Evolutionary conservation across 2,888 invertebrate species (phyloP).

Genomic region (Leptothorax acervorum): DNA sequence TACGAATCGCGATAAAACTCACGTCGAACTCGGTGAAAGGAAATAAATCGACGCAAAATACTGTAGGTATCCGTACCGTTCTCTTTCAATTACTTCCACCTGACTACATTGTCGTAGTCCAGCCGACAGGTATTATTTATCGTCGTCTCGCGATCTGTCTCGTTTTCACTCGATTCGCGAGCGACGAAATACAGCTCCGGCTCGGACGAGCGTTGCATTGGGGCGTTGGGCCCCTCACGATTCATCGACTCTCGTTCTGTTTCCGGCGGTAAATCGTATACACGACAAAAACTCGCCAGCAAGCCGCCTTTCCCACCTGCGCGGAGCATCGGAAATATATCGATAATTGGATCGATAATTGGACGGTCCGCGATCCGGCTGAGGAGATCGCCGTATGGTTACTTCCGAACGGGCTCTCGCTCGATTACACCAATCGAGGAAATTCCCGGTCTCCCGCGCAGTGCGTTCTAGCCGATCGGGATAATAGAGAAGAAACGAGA

Average conservation of each 20-base stretch:
- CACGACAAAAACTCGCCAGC: background rate
- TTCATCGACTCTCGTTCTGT: background rate
- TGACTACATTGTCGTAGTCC: slow-evolving; percentile 1
- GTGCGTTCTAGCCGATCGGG: background rate
- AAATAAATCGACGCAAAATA: slow-evolving; percentile 32
- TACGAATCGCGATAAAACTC: slow-evolving; percentile 52
- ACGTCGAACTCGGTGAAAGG: slow-evolving; percentile 33
- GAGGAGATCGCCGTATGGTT: background rate
- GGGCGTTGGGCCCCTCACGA: background rate
- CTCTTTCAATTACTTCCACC: slow-evolving; percentile 45
- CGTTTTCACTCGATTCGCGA: slow-evolving; percentile 12
- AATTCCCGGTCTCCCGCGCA: slow-evolving; percentile 14
- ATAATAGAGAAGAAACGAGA: slow-evolving; percentile 24
- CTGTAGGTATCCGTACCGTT: slow-evolving; percentile 14
- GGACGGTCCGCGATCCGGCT: slow-evolving; percentile 5
- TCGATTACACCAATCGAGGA: slow-evolving; percentile 53
- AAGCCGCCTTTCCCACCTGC: background rate
- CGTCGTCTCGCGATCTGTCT: background rate
- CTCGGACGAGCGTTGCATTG: background rate
- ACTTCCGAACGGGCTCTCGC: slow-evolving; percentile 27
- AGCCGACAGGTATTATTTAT: slow-evolving; percentile 30
- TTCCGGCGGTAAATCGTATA: slow-evolving; percentile 9
- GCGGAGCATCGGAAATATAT: slow-evolving; percentile 27
- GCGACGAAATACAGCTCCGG: background rate
- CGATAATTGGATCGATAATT: slow-evolving; percentile 48